phyloP scores from a whole-genome alignment of 2,888 invertebrate genomes.

The Tinea pellionella region DNA sequence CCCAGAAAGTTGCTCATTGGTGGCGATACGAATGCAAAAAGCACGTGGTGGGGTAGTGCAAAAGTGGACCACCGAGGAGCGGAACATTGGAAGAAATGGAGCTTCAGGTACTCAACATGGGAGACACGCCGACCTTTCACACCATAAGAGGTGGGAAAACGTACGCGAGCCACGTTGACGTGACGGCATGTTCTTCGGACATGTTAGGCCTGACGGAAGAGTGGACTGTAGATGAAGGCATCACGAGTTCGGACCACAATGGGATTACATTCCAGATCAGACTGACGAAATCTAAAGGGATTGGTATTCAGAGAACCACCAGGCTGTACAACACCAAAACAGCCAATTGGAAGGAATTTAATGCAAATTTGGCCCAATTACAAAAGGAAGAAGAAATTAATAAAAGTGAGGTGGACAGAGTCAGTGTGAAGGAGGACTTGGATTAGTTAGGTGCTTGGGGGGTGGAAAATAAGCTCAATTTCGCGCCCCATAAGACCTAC shows the following conservation, averaged over 20 bases:
- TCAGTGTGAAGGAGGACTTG: background rate
- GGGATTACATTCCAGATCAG: conserved; percentile 12
- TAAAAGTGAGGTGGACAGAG: background rate
- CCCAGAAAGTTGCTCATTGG: background rate
- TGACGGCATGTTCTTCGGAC: conserved; percentile 10
- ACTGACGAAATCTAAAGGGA: conserved; percentile 12
- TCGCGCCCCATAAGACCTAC: no score
- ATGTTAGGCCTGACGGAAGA: conserved; percentile 10
- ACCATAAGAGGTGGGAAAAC: background rate
- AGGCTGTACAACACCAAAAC: conserved; percentile 16
- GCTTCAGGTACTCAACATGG: conserved; percentile 6
- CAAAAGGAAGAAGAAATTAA: background rate
- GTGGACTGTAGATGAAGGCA: conserved; percentile 15
- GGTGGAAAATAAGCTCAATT: no score
- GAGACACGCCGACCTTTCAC: background rate
- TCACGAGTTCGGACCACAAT: conserved; percentile 18
- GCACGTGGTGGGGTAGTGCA: conserved; percentile 15
- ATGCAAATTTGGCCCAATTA: background rate
- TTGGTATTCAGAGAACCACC: conserved; percentile 14
- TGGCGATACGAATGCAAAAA: conserved; percentile 14
- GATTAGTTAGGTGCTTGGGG: no score
- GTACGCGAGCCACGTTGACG: conserved; percentile 1
- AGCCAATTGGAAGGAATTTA: conserved; percentile 16
- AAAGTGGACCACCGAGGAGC: conserved; percentile 14
- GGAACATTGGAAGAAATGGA: conserved; percentile 4